Conservation (phyloP, 2,113 vertebrate species). For the Elephantulus edwardii region DNA sequence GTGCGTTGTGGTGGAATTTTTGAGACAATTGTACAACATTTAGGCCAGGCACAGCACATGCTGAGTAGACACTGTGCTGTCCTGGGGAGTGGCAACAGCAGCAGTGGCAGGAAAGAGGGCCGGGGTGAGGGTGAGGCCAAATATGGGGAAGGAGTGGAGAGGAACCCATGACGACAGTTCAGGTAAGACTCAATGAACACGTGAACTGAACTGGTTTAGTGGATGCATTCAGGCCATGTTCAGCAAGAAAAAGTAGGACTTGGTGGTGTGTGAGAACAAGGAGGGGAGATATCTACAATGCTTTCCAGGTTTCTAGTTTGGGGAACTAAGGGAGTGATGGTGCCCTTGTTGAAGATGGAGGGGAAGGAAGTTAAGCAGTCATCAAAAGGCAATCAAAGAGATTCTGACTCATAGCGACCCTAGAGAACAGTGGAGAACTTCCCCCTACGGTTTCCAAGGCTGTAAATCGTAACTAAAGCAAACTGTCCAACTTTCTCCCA, state of each 20-base stretch:
- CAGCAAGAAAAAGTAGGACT: neutral
- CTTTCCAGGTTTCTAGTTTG: neutral
- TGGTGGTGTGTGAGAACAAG: rapidly evolving
- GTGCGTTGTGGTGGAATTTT: neutral
- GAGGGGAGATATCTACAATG: neutral
- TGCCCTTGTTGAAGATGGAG: neutral
- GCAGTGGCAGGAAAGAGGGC: neutral
- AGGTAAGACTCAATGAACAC: neutral
- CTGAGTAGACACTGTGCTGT: neutral
- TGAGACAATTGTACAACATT: neutral
- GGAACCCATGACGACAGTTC: neutral
- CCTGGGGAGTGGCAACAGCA: neutral
- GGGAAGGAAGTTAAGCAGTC: neutral
- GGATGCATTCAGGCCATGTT: neutral
- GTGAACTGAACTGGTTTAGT: neutral
- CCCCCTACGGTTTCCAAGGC: too few species aligned
- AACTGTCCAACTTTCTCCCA: too few species aligned
- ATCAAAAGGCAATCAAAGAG: too few species aligned
- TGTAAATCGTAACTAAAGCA: too few species aligned
- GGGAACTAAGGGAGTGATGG: neutral
- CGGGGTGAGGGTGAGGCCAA: neutral
- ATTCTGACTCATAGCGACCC: too few species aligned
- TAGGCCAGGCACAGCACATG: neutral
- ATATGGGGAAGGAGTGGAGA: neutral
- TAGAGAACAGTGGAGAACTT: too few species aligned